Evolutionary conservation across 2,888 invertebrate genomes (phyloP), one percentile per base, ranked within the genome.

Genomic region (Microplitis deprimator): DNA sequence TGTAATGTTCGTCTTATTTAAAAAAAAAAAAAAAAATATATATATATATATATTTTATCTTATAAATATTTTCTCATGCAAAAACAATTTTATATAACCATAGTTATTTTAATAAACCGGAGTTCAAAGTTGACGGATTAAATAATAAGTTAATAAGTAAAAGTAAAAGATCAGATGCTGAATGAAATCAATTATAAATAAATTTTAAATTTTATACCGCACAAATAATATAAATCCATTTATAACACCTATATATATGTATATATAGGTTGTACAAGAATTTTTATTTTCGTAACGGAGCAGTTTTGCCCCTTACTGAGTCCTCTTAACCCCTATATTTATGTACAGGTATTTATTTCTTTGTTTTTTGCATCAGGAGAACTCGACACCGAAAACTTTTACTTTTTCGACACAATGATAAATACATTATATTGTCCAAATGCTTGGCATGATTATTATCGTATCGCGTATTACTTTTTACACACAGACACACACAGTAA

Each of bases 261-360:
- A 50, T 13, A 50, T 50, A 13, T 50, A 50, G 50, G 29, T 29
- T 29, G 13, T 13, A 50, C 13, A 50, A 13, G 50, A 50, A 50
- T 50, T 50, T 13, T 13, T 50, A 50, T 50, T 50, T 50, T 50
- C 13, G 50, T 13, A 50, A 50, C 50, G 50, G 50, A 13, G 10
- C 8, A 50, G 13, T 50, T 50, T 50, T 13, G 13, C 13, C 13
- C 13, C 13, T 8, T 50, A 50, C 50, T 13, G 50, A 50, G 50
- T 8, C 50, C 50, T 50, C 50, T 13, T 50, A 50, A 50, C 50
- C 50, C 50, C 50, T 50, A 50, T 50, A 50, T 50, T 50, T 50
- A 50, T 50, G 50, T 50, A 50, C 50, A 50, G 50, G 50, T 50
- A 50, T 50, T 50, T 50, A 50, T 50, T 50, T 50, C 50, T 50